Evolutionary conservation across 2,888 invertebrate genomes (phyloP).

Genomic region (Theretra japonica): DNA sequence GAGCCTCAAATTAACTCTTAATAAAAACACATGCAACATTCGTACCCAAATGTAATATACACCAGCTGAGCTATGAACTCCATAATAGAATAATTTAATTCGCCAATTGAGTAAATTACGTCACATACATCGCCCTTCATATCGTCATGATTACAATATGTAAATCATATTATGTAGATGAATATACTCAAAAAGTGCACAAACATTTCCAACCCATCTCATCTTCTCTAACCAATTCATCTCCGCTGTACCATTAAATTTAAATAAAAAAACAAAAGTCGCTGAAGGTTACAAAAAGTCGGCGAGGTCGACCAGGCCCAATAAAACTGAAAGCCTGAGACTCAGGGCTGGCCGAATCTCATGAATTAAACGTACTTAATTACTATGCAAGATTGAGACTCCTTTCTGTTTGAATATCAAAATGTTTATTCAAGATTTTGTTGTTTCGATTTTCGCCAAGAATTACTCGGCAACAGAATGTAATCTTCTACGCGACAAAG

Average conservation of each 20-base stretch:
- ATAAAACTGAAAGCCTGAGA: constrained; percentile 8
- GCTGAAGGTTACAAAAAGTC: constrained; percentile 8
- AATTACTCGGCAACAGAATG: background rate
- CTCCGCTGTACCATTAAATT: constrained; percentile 2
- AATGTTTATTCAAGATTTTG: background rate
- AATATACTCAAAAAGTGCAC: background rate
- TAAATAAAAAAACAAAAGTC: background rate
- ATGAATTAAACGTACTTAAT: constrained; percentile 14
- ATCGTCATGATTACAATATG: background rate
- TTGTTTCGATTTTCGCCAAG: background rate
- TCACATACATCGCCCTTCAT: too few species aligned
- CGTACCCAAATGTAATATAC: too few species aligned
- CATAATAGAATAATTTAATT: too few species aligned
- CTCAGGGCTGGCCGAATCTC: constrained; percentile 9
- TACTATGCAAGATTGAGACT: constrained; percentile 9
- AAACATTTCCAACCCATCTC: background rate
- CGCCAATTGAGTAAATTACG: too few species aligned
- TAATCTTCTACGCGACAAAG: background rate
- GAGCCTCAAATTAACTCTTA: too few species aligned
- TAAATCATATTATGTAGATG: background rate
- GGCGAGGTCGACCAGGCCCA: constrained; percentile 5
- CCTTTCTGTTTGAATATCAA: constrained; percentile 2
- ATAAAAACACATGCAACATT: too few species aligned
- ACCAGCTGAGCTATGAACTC: too few species aligned
- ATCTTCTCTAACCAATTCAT: background rate